These are phyloP conservation scores for Hemibagrus guttatus DNA, from an alignment of 2,797 vertebrate genomes.

Conservation along the genomic window DNA sequence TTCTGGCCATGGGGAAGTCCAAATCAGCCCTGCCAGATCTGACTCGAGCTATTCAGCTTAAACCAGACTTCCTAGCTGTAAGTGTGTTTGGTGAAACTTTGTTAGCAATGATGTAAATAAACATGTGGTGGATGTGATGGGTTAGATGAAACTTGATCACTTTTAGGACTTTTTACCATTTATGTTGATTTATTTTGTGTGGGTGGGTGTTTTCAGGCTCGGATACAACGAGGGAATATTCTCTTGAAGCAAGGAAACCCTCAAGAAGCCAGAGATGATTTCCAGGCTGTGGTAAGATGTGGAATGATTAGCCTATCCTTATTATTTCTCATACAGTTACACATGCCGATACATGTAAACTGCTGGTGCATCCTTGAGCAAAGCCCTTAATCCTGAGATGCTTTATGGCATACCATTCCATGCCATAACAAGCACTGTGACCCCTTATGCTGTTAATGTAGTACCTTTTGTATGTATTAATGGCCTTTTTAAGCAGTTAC, in stretches of 20 bases:
- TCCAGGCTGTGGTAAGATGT: slow-evolving; percentile 77
- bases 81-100: slow-evolving; percentile 57
- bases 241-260: slow-evolving; percentile 82
- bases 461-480: neutral
- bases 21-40: slow-evolving; percentile 84
- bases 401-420: neutral
- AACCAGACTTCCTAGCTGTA: slow-evolving; percentile 84
- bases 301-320: neutral
- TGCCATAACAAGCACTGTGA: neutral
- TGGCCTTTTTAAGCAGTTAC: neutral
- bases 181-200: neutral
- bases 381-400: neutral
- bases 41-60: slow-evolving; percentile 80
- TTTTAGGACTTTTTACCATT: neutral
- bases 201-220: slow-evolving; percentile 67
- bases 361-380: neutral
- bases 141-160: too few species aligned
- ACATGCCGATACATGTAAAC: neutral
- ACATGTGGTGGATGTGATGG: neutral
- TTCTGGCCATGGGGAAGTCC: slow-evolving; percentile 85
- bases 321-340: neutral
- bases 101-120: neutral
- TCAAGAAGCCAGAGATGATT: slow-evolving; percentile 79
- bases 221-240: slow-evolving; percentile 83
- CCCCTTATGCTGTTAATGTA: neutral